These are phyloP conservation scores for Furnarius figulus DNA, from an alignment of 2,113 vertebrate species.

Conservation along the genomic window DNA sequence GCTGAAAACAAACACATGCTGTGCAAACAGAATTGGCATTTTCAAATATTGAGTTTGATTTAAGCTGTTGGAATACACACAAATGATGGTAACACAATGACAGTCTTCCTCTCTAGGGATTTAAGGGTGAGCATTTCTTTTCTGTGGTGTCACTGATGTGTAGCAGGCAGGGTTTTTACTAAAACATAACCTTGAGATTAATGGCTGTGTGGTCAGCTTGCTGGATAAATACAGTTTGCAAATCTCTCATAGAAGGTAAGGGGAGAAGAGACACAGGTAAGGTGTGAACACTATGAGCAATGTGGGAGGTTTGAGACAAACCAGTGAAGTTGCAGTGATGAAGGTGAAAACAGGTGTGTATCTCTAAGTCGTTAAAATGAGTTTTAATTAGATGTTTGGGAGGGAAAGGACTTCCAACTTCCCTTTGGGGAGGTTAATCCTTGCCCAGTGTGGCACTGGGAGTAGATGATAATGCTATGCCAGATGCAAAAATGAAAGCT, in stretches of 20 bases:
- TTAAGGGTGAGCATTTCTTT: background rate
- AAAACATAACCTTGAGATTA: background rate
- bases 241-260: background rate
- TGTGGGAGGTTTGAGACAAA: background rate
- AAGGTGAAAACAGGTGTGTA: background rate
- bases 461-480: background rate
- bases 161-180: background rate
- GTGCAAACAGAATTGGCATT: constrained; percentile 28
- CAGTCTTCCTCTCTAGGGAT: background rate
- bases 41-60: constrained; percentile 16
- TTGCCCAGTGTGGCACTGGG: background rate
- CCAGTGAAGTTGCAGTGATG: background rate
- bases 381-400: background rate
- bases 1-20: constrained; percentile 51
- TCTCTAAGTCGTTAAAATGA: background rate
- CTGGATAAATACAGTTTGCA: background rate
- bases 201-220: background rate
- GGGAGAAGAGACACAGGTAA: background rate
- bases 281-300: background rate
- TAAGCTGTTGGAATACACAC: background rate
- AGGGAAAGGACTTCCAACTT: background rate
- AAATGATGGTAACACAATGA: background rate
- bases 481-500: background rate
- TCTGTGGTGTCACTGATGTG: background rate
- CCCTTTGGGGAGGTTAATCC: background rate